phyloP scores from a whole-genome alignment of 2,888 invertebrate species.

The Ditula angustiorana region DNA sequence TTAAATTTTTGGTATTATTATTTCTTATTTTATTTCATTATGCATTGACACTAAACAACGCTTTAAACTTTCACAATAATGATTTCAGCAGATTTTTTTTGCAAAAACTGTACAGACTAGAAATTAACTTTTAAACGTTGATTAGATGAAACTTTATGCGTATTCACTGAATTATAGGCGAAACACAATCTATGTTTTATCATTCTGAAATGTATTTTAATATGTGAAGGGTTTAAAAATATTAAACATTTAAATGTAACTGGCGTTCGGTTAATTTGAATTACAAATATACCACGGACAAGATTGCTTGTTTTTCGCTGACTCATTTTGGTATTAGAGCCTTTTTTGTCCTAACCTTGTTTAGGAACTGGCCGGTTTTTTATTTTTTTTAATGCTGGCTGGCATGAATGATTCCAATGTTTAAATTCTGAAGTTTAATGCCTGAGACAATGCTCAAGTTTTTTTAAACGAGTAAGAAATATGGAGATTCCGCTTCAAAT shows the following conservation, averaged over 20 bases:
- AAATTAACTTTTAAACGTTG: too few species aligned
- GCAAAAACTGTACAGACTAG: too few species aligned
- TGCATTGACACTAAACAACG: too few species aligned
- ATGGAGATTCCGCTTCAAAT: too few species aligned
- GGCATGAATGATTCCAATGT: conserved; percentile 4
- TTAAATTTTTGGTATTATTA: too few species aligned
- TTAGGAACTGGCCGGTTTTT: conserved; percentile 32
- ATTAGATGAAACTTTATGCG: too few species aligned
- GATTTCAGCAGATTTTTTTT: too few species aligned
- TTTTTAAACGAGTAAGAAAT: not conserved
- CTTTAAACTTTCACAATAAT: too few species aligned
- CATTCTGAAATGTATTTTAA: conserved; percentile 10
- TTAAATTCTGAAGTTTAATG: not conserved
- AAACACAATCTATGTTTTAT: not conserved
- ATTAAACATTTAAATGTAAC: conserved; percentile 36
- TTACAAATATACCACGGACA: conserved; percentile 58
- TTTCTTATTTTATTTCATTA: too few species aligned
- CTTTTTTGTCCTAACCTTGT: conserved; percentile 35
- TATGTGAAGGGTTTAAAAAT: conserved; percentile 20
- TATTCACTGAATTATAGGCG: not conserved
- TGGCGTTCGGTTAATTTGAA: conserved; percentile 59
- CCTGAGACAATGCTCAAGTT: not conserved
- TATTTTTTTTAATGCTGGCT: conserved; percentile 35
- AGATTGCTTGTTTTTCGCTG: conserved; percentile 57
- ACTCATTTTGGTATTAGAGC: conserved; percentile 52